A percentile compares a stretch with the other conserved stretches of the same genome.
phyloP scores from a whole-genome alignment of 2,888 invertebrate genomes.

The Erebia aethiops region DNA sequence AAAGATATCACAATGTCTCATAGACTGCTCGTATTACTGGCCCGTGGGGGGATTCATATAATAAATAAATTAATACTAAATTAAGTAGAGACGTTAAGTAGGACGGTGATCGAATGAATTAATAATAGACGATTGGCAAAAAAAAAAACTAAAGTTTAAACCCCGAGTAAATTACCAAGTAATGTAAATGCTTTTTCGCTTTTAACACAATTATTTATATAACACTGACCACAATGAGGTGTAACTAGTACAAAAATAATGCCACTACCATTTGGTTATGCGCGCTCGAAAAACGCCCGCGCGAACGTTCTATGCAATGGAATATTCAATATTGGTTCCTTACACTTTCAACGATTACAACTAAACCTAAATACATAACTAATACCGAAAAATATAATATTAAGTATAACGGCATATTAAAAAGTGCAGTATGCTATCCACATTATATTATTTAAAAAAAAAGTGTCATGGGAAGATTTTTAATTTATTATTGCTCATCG shows the following conservation, averaged over 20 bases:
- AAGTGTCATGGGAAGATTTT: slow-evolving; percentile 32
- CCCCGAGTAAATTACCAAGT: slow-evolving; percentile 33
- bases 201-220: slow-evolving; percentile 53
- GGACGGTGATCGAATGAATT: slow-evolving; percentile 69
- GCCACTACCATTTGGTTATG: slow-evolving; percentile 63
- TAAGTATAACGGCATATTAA: slow-evolving; percentile 33
- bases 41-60: slow-evolving; percentile 65
- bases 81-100: slow-evolving; percentile 78
- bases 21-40: slow-evolving; percentile 78
- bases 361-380: slow-evolving; percentile 38
- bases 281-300: slow-evolving; percentile 47
- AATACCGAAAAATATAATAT: slow-evolving; percentile 40
- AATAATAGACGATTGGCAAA: slow-evolving; percentile 51
- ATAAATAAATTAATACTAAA: slow-evolving; percentile 77
- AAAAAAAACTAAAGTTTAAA: slow-evolving; percentile 59
- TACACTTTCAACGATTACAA: slow-evolving; percentile 41
- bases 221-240: slow-evolving; percentile 78
- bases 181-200: slow-evolving; percentile 73
- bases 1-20: slow-evolving; percentile 80
- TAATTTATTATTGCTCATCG: slow-evolving; percentile 33
- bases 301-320: slow-evolving; percentile 53
- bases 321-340: slow-evolving; percentile 49
- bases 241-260: slow-evolving; percentile 64
- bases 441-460: slow-evolving; percentile 6
- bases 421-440: slow-evolving; percentile 34